phyloP scores from a whole-genome alignment of 2,888 invertebrate species.

The Pinctada fucata region DNA sequence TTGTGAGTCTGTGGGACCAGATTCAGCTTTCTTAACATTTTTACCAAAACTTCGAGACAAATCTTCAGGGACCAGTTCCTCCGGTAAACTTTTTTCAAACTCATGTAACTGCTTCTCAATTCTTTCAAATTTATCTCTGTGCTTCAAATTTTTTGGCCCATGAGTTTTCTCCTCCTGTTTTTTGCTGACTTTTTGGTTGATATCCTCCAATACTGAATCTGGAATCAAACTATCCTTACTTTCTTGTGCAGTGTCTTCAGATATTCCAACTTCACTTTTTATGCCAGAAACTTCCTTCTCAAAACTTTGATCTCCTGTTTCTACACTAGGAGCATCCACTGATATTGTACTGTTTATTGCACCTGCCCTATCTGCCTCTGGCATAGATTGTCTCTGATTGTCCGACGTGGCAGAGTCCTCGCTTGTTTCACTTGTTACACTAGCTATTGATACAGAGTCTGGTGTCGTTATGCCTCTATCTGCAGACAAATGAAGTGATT shows the following conservation, averaged over 20 bases:
- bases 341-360: too few species aligned
- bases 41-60: background rate
- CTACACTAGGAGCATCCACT: too few species aligned
- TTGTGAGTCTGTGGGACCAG: too few species aligned
- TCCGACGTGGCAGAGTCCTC: too few species aligned
- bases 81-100: conserved; percentile 14
- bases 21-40: too few species aligned
- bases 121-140: background rate
- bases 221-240: background rate
- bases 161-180: background rate
- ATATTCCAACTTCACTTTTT: background rate
- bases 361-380: too few species aligned
- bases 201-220: background rate
- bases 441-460: background rate
- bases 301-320: too few species aligned
- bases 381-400: too few species aligned
- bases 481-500: background rate
- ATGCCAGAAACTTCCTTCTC: too few species aligned
- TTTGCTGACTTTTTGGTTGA: background rate
- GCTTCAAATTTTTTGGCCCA: background rate
- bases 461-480: background rate
- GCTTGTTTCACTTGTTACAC: conserved; percentile 2
- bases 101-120: conserved; percentile 18
- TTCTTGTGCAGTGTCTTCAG: background rate
- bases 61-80: background rate